Conservation (phyloP, 92 coral and sea anemone species). For the Epizoanthus ramosus region DNA sequence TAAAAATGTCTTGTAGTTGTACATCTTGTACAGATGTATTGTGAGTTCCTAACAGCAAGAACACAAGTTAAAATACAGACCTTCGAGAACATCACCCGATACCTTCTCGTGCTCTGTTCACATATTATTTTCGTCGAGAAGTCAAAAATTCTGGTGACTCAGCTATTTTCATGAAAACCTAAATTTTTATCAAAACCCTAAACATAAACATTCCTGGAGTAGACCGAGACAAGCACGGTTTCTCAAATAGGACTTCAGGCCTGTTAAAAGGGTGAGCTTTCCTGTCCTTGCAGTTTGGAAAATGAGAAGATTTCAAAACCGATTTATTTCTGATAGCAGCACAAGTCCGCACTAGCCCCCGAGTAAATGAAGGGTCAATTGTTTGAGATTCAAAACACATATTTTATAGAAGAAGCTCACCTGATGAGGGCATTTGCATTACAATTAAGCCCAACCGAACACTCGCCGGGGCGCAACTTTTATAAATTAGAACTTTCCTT, state of each 20-base stretch:
- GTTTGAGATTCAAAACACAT: conserved; percentile 63
- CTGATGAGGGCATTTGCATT: conserved; percentile 71
- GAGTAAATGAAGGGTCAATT: conserved; percentile 58
- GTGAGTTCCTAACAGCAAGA: neutral
- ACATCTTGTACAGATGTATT: conserved; percentile 20
- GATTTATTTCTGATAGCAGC: conserved; percentile 4
- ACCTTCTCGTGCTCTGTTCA: neutral
- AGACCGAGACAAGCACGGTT: too few species aligned
- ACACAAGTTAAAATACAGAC: neutral
- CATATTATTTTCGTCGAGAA: neutral
- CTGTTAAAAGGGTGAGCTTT: too few species aligned
- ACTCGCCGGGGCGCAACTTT: conserved; percentile 37
- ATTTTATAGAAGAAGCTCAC: conserved; percentile 61
- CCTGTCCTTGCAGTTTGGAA: neutral
- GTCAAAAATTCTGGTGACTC: conserved; percentile 28
- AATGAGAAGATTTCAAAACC: neutral
- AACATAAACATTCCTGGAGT: too few species aligned
- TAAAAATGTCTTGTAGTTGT: conserved; percentile 20
- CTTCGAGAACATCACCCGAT: neutral
- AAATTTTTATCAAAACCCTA: too few species aligned
- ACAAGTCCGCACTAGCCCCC: conserved; percentile 41
- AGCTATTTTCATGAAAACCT: conserved; percentile 20
- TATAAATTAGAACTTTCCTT: conserved; percentile 1
- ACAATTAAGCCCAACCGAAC: conserved; percentile 55
- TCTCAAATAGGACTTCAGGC: too few species aligned